Base-by-base conservation (phyloP, 2,888 invertebrate genomes). In the Plebejus anna region DNA sequence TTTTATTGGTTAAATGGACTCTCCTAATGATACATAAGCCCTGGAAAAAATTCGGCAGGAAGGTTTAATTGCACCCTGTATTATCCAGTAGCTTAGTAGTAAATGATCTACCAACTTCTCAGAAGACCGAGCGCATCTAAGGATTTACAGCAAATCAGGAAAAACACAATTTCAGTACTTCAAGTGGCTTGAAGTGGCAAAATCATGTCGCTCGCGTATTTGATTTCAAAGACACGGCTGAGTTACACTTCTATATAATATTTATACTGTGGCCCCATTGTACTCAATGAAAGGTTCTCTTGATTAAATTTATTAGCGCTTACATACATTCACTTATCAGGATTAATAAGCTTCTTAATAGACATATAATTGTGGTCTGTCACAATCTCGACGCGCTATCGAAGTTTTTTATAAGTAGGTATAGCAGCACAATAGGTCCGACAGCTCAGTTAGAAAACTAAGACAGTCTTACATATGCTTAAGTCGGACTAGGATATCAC, bases 271-370 rank as follows among this genome's bases (percentile, higher is more conserved):
- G 13, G 28, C 61, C 28, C 59, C 11, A 61, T 61, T 61, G 61
- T 61, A 28, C 61, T 61, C 9, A 61, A 61, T 61, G 61, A 61
- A 28, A 61, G 59, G 59, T 59, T n/a, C 28, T 28, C 61, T 61
- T 61, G 11, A 11, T 61, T 22, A 61, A 61, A 61, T 61, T 22
- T 11, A 4, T 4, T 61, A 59, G 7, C n/a, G n/a, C 57, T n/a
- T 57, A n/a, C n/a, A n/a, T 57, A 16, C 16, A 57, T n/a, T n/a
- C 57, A 16, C 22, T 59, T 59, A 59, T 59, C 59, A n/a, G 3
- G 22, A 16, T n/a, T 59, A 59, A 59, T 59, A 22, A 59, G 7
- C n/a, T 59, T 59, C 22, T 9, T 59, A 59, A 59, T 9, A 7
- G 22, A 59, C 22, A 28, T 70, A 22, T 22, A 22, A 22, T 22